Percentiles rank a stretch among this genome's conserved stretches.
Conservation (phyloP, 2,797 vertebrate genomes). For the Anguilla marmorata region DNA sequence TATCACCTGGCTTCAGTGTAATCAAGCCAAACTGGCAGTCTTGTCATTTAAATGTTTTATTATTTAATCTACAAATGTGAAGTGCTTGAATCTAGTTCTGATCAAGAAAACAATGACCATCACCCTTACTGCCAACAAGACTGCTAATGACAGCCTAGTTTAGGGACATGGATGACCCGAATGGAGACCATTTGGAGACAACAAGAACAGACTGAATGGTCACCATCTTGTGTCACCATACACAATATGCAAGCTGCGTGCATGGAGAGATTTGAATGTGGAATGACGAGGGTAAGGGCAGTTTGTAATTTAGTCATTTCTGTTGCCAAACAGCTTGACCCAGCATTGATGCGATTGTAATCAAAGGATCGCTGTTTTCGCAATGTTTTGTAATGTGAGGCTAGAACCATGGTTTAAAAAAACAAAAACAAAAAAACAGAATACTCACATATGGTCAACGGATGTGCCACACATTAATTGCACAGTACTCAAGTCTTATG, state of each 20-base stretch:
- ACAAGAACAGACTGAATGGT: neutral
- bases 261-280: neutral
- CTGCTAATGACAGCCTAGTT: neutral
- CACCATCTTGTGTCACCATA: neutral
- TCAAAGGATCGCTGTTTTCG: neutral
- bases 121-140: neutral
- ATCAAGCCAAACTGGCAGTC: neutral
- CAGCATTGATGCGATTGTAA: neutral
- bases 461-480: neutral
- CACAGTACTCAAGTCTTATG: neutral
- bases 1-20: neutral
- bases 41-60: neutral
- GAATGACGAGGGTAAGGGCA: neutral
- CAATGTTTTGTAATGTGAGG: neutral
- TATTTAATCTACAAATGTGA: neutral
- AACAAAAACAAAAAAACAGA: neutral
- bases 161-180: neutral
- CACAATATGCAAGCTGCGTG: neutral
- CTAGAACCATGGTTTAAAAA: neutral
- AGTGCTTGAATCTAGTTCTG: neutral
- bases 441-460: neutral
- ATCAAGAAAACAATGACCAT: neutral
- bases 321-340: neutral
- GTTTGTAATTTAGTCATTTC: neutral
- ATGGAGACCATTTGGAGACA: neutral